phyloP scores from a whole-genome alignment of 2,888 invertebrate genomes.

The Aromia moschata region DNA sequence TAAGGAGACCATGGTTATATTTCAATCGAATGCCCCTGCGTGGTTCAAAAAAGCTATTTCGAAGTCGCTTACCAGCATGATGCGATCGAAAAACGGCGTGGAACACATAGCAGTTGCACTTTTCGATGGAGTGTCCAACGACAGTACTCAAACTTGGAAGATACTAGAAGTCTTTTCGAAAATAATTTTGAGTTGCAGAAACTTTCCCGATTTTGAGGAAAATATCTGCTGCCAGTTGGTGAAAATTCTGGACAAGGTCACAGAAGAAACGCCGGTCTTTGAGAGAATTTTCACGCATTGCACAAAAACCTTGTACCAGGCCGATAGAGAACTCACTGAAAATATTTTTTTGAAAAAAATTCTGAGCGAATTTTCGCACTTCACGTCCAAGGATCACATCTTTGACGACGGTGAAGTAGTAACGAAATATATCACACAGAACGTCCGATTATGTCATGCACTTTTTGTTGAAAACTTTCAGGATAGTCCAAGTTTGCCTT shows the following conservation, averaged over 20 bases:
- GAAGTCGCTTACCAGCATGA: constrained; percentile 68
- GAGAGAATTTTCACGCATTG: constrained; percentile 66
- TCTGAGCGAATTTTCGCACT: constrained; percentile 37
- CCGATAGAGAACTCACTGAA: constrained; percentile 62
- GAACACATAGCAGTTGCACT: constrained; percentile 72
- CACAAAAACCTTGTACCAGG: constrained; percentile 65
- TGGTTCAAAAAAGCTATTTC: constrained; percentile 73
- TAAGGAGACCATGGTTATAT: constrained; percentile 75
- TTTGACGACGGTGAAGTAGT: constrained; percentile 53
- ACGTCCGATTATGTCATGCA: constrained; percentile 49
- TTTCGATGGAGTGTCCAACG: constrained; percentile 59
- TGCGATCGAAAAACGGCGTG: constrained; percentile 72
- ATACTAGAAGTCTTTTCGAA: constrained; percentile 73
- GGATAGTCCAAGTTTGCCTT: constrained; percentile 54
- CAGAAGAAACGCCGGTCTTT: constrained; percentile 37
- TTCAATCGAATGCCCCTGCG: constrained; percentile 67
- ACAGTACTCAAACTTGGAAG: constrained; percentile 72
- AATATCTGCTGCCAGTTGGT: constrained; percentile 67
- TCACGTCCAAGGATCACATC: constrained; percentile 45
- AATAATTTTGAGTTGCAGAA: constrained; percentile 69
- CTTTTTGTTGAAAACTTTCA: constrained; percentile 49
- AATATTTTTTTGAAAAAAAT: constrained; percentile 57
- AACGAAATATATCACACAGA: constrained; percentile 48
- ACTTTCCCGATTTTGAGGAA: constrained; percentile 66
- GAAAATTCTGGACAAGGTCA: constrained; percentile 56